These are phyloP conservation scores for Sebastes vulpes DNA, from an alignment of 2,797 vertebrate species.

Conservation along the genomic window DNA sequence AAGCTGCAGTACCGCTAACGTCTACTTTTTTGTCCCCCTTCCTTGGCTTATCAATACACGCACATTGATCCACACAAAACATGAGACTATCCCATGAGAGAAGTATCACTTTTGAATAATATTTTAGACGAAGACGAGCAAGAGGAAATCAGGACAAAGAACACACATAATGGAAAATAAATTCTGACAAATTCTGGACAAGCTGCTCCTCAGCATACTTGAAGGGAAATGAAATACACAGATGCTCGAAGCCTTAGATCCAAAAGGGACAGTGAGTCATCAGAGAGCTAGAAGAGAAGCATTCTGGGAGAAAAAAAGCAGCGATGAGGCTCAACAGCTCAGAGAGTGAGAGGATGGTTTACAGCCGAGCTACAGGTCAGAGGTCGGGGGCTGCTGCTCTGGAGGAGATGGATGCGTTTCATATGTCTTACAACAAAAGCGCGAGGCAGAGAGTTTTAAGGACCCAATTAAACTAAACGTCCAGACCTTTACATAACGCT, in stretches of 20 bases:
- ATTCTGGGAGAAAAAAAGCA: slow-evolving; percentile 23
- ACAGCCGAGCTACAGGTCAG: slow-evolving; percentile 32
- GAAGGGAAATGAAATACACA: slow-evolving; percentile 41
- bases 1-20: neutral
- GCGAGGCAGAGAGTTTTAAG: slow-evolving; percentile 18
- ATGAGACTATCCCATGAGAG: neutral
- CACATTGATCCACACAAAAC: neutral
- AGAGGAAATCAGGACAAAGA: slow-evolving; percentile 8
- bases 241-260: slow-evolving; percentile 37
- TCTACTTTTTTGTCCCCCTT: neutral
- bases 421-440: slow-evolving; percentile 15
- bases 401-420: slow-evolving; percentile 20
- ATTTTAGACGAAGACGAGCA: neutral
- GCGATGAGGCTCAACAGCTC: neutral
- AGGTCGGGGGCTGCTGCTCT: slow-evolving; percentile 17
- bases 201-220: slow-evolving; percentile 17
- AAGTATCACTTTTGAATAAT: neutral
- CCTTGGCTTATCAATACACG: neutral
- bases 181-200: slow-evolving; percentile 7
- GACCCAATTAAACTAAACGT: slow-evolving; percentile 25
- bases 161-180: neutral
- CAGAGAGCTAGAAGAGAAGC: neutral
- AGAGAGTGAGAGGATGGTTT: slow-evolving; percentile 25
- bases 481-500: slow-evolving; percentile 47
- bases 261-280: slow-evolving; percentile 49